Evolutionary conservation across 2,113 vertebrate genomes (phyloP).

Genomic region (Xenopus borealis): DNA sequence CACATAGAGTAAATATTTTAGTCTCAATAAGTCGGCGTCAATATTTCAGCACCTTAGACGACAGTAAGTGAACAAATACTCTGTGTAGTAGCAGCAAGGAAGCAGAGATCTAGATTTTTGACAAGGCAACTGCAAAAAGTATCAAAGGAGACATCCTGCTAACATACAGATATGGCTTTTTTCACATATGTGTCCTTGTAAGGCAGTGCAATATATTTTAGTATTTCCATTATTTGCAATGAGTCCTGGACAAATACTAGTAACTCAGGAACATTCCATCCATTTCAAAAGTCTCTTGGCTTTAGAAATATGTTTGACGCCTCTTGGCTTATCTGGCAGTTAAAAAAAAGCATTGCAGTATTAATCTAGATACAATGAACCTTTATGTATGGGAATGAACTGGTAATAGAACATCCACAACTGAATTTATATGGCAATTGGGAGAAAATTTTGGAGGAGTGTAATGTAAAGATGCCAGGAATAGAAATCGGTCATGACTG

Average conservation of each 20-base stretch:
- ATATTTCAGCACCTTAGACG: too few relatives aligned
- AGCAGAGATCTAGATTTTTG: too few relatives aligned
- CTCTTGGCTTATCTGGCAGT: conserved; percentile 27
- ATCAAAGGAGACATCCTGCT: too few relatives aligned
- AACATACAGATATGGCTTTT: too few relatives aligned
- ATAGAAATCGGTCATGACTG: conserved; percentile 31
- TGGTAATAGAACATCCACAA: conserved; percentile 18
- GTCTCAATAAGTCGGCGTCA: too few relatives aligned
- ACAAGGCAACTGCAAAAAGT: too few relatives aligned
- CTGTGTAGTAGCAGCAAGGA: too few relatives aligned
- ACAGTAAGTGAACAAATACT: too few relatives aligned
- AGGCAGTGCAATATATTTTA: neutral
- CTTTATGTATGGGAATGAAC: conserved; percentile 21
- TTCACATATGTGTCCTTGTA: neutral
- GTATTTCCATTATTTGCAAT: neutral
- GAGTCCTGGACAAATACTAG: neutral
- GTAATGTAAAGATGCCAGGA: conserved; percentile 36
- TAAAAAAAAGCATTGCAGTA: conserved; percentile 11
- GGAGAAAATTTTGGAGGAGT: conserved; percentile 38
- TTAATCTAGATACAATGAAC: conserved; percentile 35
- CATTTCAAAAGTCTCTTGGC: conserved; percentile 26
- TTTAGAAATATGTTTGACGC: conserved; percentile 2
- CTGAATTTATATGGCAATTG: conserved; percentile 39
- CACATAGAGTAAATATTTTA: too few relatives aligned
- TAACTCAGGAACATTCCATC: conserved; percentile 1